Conservation (phyloP, 2,113 vertebrate species). For the Xenopus tropicalis region DNA sequence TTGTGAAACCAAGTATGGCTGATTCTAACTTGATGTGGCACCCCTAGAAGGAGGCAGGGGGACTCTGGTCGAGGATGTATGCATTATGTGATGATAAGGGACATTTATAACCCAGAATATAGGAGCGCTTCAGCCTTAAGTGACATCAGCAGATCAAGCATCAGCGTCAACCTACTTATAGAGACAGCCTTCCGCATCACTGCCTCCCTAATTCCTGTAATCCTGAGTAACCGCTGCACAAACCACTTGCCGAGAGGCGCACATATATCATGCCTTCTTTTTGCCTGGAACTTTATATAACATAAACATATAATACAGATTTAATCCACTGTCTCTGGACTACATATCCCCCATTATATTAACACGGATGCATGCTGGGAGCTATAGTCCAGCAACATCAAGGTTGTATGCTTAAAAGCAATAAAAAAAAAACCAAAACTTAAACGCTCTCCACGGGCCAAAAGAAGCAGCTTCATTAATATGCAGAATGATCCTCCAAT, state of each 20-base stretch:
- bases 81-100: conserved; percentile 64
- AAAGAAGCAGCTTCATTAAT: too few relatives aligned
- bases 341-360: too few relatives aligned
- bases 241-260: conserved; percentile 17
- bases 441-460: too few relatives aligned
- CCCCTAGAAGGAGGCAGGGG: conserved; percentile 61
- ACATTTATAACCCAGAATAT: conserved; percentile 72
- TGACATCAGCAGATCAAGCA: conserved; percentile 73
- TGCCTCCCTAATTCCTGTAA: conserved; percentile 48
- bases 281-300: too few relatives aligned
- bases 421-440: too few relatives aligned
- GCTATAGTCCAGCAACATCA: too few relatives aligned
- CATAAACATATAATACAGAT: too few relatives aligned
- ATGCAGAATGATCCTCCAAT: too few relatives aligned
- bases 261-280: neutral
- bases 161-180: conserved; percentile 62
- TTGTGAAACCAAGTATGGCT: conserved; percentile 61
- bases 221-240: conserved; percentile 49
- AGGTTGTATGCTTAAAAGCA: too few relatives aligned
- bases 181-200: conserved; percentile 59
- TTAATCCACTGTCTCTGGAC: too few relatives aligned
- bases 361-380: too few relatives aligned
- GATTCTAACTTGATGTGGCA: conserved; percentile 64
- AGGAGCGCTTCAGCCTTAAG: conserved; percentile 65
- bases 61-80: conserved; percentile 60